Conservation (phyloP, 2,888 invertebrate species). For the Matsumyia berberina region DNA sequence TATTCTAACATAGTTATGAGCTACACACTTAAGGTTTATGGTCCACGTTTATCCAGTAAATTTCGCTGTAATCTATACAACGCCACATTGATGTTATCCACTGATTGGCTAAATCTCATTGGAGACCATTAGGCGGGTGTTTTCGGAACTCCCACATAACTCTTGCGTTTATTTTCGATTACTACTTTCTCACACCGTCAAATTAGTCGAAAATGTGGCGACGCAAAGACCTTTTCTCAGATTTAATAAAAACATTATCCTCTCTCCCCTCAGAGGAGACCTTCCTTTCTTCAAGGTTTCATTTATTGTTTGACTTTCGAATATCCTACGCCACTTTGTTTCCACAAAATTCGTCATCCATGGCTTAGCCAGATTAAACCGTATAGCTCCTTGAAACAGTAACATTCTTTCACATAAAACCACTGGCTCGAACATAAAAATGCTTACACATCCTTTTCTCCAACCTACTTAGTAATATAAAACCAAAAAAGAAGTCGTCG, state of each 20-base stretch:
- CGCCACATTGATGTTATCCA: too few relatives aligned
- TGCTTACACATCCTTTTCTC: constrained; percentile 49
- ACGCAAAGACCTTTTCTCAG: not conserved
- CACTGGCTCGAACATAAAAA: constrained; percentile 51
- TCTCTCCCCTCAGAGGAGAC: not conserved
- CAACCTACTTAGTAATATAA: constrained; percentile 42
- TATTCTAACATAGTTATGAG: too few relatives aligned
- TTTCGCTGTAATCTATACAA: too few relatives aligned
- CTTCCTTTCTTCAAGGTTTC: not conserved
- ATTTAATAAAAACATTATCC: constrained; percentile 4
- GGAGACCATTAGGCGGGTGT: constrained; percentile 8
- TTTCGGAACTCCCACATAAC: not conserved
- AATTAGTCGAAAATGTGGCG: constrained; percentile 2
- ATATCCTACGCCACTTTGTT: constrained; percentile 13
- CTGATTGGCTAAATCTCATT: not conserved
- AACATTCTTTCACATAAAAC: constrained; percentile 32
- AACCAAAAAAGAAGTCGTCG: constrained; percentile 35
- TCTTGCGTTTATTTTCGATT: not conserved
- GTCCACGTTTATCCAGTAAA: too few relatives aligned
- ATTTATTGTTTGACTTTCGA: constrained; percentile 21
- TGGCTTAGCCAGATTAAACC: constrained; percentile 36
- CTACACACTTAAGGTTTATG: too few relatives aligned
- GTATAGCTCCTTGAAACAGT: constrained; percentile 38
- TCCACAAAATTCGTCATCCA: constrained; percentile 3
- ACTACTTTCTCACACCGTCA: not conserved